phyloP scores from a whole-genome alignment of 1,140 invertebrate species.

The Penaeus chinensis region DNA sequence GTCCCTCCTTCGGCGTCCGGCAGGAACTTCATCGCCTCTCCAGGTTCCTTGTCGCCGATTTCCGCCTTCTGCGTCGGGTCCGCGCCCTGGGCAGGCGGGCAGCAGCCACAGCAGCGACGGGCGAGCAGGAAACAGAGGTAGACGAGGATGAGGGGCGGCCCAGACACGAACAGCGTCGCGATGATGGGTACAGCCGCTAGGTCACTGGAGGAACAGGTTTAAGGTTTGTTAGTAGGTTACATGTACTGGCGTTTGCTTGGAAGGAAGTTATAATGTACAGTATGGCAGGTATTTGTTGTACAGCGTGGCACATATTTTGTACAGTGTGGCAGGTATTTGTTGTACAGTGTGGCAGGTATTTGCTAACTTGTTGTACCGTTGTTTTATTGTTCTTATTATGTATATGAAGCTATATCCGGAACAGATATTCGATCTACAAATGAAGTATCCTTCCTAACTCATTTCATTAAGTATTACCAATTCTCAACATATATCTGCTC shows the following conservation, averaged over 20 bases:
- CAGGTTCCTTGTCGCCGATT: no score
- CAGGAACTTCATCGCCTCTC: no score
- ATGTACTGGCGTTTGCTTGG: no score
- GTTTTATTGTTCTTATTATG: no score
- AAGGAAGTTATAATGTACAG: neutral
- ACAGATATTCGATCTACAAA: no score
- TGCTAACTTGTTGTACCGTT: no score
- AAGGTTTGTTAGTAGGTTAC: neutral
- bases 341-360: neutral
- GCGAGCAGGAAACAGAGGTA: neutral
- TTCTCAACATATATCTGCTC: no score
- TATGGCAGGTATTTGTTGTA: no score
- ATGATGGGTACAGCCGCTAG: conserved; percentile 50
- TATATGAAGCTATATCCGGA: no score
- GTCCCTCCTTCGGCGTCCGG: conserved; percentile 2
- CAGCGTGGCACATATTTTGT: neutral
- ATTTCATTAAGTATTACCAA: no score
- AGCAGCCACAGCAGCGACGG: conserved; percentile 34
- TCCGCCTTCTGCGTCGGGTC: neutral
- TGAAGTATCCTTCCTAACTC: no score
- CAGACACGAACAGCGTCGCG: conserved; percentile 37
- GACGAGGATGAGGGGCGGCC: conserved; percentile 38
- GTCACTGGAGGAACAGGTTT: conserved; percentile 28
- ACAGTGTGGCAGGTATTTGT: no score
- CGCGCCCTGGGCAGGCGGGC: neutral